phyloP scores from a whole-genome alignment of 2,797 vertebrate genomes.

The Lepilemur ruficaudatus region DNA sequence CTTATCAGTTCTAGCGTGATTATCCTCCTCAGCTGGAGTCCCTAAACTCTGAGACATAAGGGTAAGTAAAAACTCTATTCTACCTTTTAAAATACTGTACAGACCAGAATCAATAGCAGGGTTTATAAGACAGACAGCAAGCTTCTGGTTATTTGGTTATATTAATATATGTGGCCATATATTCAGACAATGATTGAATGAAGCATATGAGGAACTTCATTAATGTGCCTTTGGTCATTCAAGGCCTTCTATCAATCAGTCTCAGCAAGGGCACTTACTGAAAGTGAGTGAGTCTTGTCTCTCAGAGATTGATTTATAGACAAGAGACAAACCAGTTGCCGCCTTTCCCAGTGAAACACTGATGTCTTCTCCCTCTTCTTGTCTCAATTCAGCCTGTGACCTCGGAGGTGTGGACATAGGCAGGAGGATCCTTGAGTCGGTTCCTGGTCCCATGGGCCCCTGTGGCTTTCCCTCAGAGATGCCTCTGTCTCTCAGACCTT shows the following conservation, averaged over 20 bases:
- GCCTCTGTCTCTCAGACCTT: not conserved
- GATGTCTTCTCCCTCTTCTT: not conserved
- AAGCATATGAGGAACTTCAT: not conserved
- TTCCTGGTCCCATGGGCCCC: not conserved
- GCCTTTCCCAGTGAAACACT: not conserved
- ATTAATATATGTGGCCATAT: not conserved
- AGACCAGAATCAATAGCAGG: not conserved
- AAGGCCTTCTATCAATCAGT: conserved; percentile 18
- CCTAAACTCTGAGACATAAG: not conserved
- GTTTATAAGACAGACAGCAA: not conserved
- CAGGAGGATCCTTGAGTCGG: not conserved
- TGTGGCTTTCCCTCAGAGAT: not conserved
- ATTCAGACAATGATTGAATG: not conserved
- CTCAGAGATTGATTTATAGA: conserved; percentile 18
- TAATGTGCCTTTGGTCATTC: not conserved
- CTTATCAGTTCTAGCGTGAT: not conserved
- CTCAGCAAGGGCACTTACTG: not conserved
- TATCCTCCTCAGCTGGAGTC: not conserved
- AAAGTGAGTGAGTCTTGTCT: not conserved
- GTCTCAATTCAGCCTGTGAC: not conserved
- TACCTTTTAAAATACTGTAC: not conserved
- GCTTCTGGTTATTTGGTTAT: not conserved
- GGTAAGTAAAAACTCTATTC: not conserved
- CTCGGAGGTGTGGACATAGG: not conserved
- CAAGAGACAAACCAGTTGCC: not conserved